Conservation (phyloP, 2,113 vertebrate genomes). For the Triplophysa siluroides region DNA sequence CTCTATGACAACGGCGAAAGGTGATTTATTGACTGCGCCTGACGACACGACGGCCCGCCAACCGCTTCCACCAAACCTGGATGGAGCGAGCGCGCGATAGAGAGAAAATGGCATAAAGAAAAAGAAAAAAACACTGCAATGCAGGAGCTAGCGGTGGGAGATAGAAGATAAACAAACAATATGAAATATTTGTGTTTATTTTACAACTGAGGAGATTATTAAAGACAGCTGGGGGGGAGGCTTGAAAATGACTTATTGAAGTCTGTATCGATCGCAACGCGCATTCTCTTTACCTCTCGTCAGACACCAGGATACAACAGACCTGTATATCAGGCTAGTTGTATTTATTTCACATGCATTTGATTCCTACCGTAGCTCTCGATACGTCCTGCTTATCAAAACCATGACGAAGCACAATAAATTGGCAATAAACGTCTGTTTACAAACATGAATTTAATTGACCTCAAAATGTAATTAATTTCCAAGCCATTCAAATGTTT, state of each 20-base stretch:
- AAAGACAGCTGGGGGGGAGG: not conserved
- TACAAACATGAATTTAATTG: slow-evolving; percentile 26
- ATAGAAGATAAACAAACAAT: slow-evolving; percentile 31
- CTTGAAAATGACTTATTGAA: slow-evolving; percentile 31
- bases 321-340: slow-evolving; percentile 11
- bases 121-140: slow-evolving; percentile 44
- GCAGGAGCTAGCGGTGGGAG: slow-evolving; percentile 45
- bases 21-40: slow-evolving; percentile 72
- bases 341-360: too few species aligned
- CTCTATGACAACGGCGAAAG: slow-evolving; percentile 65
- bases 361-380: not conserved
- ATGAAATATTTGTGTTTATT: slow-evolving; percentile 24
- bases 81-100: slow-evolving; percentile 40
- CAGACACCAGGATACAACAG: not conserved
- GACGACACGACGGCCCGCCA: slow-evolving; percentile 60
- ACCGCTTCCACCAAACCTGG: slow-evolving; percentile 57
- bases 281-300: not conserved
- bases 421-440: slow-evolving; percentile 15
- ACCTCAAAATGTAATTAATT: slow-evolving; percentile 16
- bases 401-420: not conserved
- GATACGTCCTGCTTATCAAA: not conserved
- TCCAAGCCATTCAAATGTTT: slow-evolving; percentile 37
- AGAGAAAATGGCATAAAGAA: slow-evolving; percentile 14
- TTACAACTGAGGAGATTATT: slow-evolving; percentile 32
- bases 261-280: slow-evolving; percentile 12